Percentiles rank a stretch among this genome's conserved stretches.
phyloP scores from a whole-genome alignment of 2,113 vertebrate species.

The Tor tambroides region DNA sequence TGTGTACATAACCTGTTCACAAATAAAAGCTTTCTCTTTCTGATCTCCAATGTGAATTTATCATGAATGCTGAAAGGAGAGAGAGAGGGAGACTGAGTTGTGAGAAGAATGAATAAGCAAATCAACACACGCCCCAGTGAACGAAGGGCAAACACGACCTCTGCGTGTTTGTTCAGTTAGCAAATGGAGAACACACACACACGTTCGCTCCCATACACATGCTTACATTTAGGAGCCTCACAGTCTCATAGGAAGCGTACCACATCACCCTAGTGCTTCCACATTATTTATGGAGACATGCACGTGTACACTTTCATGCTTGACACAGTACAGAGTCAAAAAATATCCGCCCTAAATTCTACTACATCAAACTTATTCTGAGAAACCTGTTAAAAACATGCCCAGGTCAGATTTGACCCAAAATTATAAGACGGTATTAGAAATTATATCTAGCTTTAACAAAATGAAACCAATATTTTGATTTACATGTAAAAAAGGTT shows the following conservation, averaged over 20 bases:
- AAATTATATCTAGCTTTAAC: too few species aligned
- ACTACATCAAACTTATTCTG: neutral
- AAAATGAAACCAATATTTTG: too few species aligned
- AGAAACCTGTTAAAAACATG: neutral
- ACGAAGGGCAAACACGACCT: constrained; percentile 6
- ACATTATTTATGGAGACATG: neutral
- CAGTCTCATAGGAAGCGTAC: neutral
- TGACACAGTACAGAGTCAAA: neutral
- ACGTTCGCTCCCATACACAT: neutral
- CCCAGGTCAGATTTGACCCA: too few species aligned
- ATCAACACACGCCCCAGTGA: constrained; percentile 4
- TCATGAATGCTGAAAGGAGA: neutral
- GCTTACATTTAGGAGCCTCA: constrained; percentile 2
- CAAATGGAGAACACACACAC: constrained; percentile 19
- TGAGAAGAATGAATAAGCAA: constrained; percentile 28
- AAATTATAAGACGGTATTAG: too few species aligned
- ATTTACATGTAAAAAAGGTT: too few species aligned
- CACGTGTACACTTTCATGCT: neutral
- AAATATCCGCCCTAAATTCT: neutral
- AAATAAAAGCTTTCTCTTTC: neutral
- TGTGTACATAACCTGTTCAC: neutral
- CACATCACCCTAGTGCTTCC: neutral
- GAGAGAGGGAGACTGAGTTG: neutral
- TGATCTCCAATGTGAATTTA: constrained; percentile 7
- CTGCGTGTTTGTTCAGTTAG: constrained; percentile 20